Base-by-base conservation (phyloP, 1,140 invertebrate species). In the Parapsyche elsis region DNA sequence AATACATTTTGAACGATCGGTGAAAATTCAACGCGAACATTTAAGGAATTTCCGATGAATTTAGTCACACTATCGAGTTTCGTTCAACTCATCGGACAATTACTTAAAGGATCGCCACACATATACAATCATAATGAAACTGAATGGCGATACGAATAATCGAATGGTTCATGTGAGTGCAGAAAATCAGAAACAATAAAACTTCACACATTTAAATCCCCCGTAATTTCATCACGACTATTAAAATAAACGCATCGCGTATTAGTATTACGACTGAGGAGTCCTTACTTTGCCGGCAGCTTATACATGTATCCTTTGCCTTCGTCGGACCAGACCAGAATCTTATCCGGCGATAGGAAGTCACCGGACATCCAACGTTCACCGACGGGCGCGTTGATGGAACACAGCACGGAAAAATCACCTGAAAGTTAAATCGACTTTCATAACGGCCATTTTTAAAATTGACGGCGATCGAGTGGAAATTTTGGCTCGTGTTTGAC, bases 301-400 rank as follows among this genome's bases (percentile, higher is more conserved):
- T 96, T 97, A 87, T 97, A 99, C 77, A 99, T 90, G 88, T 98
- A 99, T 59, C 95, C 96, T 87, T 96, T 97, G 78, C 97, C 97
- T 84, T 96, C 94, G 81, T 97, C 96, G 70, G 95, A 97, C 95
- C 97, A 99, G 0, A 98, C 92, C 73, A 99, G 92, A 0, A 99
- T 95, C 49, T 95, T 90, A 86, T 98, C 98, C 1, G 95, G 93
- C 1, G 95, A 92, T 12, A 99, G 88, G 86, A 99, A 99, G 86
- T 98, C 96, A 0, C 97, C 98, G 12, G 97, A 96, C 89, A 96
- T 92, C 97, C 97, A 99, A 7, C 96, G 91, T 88, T 98, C 97
- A 0, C 95, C 93, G 24, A 92, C 88, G 0, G 94, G 94, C 23
- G 94, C 94, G 81, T 92, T 92, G 45, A 97, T 94, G 0, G 95